Percentiles rank a stretch among this genome's conserved stretches.
Conservation (phyloP, 2,113 vertebrate genomes). For the Candoia aspera region DNA sequence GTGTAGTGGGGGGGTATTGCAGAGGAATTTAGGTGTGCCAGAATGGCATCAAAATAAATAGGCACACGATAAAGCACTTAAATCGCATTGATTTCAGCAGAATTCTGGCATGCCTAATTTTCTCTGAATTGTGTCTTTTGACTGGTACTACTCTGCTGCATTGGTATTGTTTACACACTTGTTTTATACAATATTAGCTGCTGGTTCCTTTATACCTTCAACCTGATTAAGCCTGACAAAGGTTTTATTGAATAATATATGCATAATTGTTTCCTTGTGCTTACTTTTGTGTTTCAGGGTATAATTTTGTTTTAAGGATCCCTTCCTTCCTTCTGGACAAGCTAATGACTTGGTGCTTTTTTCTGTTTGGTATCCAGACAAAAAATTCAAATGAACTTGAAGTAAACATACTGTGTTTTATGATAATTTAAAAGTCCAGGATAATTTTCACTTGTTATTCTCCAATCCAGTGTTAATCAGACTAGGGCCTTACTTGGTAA, state of each 20-base stretch:
- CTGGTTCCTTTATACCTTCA: conserved; percentile 66
- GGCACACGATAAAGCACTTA: not conserved
- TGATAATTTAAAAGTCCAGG: conserved; percentile 42
- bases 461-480: conserved; percentile 66
- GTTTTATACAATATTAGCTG: conserved; percentile 64
- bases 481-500: conserved; percentile 66
- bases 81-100: not conserved
- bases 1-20: conserved; percentile 47
- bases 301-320: conserved; percentile 18
- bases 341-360: conserved; percentile 70
- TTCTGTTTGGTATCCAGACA: conserved; percentile 58
- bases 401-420: conserved; percentile 59
- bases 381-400: conserved; percentile 54
- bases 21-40: conserved; percentile 14
- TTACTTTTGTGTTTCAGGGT: conserved; percentile 28
- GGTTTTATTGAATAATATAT: conserved; percentile 63
- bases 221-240: conserved; percentile 70
- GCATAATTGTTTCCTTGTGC: conserved; percentile 58
- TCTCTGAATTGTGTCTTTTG: conserved; percentile 25
- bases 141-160: conserved; percentile 74
- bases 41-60: conserved; percentile 1
- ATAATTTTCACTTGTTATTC: conserved; percentile 56
- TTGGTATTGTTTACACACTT: conserved; percentile 74
- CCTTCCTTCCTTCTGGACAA: conserved; percentile 30
- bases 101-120: conserved; percentile 15